These are phyloP conservation scores for Acridotheres tristis DNA, from an alignment of 2,797 vertebrate species.

Conservation along the genomic window DNA sequence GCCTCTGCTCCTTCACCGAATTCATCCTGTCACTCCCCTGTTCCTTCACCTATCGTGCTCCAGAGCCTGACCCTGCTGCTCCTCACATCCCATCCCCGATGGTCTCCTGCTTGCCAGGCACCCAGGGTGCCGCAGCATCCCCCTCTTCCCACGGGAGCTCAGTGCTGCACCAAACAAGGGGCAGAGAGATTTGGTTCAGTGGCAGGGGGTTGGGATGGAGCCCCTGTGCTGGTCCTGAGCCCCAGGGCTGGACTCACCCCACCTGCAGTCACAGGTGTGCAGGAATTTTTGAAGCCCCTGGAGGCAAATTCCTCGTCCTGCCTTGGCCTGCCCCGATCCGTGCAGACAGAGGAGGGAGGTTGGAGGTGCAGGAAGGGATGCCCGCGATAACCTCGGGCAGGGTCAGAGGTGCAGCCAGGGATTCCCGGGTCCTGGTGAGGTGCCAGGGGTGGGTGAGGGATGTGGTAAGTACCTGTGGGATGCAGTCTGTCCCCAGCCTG, in stretches of 20 bases:
- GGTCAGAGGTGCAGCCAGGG: background rate
- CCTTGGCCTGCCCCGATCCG: background rate
- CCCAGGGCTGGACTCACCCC: background rate
- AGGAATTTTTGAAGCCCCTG: background rate
- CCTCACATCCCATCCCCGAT: accelerated
- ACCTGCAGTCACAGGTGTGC: background rate
- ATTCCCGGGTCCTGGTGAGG: background rate
- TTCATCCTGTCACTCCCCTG: background rate
- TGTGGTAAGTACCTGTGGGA: background rate
- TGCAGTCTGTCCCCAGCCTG: background rate
- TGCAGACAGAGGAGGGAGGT: background rate
- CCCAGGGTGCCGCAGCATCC: background rate
- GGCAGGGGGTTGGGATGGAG: background rate
- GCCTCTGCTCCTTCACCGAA: background rate
- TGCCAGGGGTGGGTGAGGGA: accelerated
- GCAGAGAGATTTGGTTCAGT: accelerated
- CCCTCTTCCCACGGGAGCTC: background rate
- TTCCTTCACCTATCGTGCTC: accelerated
- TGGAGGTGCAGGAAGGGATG: background rate
- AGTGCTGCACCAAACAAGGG: background rate
- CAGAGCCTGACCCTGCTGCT: background rate
- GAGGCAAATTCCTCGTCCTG: background rate
- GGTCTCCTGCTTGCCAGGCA: background rate
- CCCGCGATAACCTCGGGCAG: background rate
- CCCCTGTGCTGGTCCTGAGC: background rate